These are phyloP conservation scores for Coptotermes formosanus DNA, from an alignment of 1,140 invertebrate genomes.

Conservation along the genomic window DNA sequence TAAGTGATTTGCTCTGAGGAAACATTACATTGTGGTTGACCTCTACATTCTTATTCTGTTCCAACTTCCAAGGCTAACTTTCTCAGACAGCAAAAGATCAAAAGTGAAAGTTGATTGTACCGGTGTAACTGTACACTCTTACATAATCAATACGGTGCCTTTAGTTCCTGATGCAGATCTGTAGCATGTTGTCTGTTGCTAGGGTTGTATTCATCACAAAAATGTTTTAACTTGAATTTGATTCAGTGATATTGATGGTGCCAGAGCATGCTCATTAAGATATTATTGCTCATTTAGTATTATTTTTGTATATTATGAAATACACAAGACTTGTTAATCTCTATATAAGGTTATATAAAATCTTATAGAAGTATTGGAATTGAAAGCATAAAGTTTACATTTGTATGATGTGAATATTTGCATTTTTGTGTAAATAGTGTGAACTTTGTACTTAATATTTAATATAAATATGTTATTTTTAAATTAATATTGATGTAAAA, in stretches of 20 bases:
- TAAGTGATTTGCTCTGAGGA: neutral
- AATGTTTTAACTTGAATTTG: neutral
- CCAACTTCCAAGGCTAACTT: constrained; percentile 20
- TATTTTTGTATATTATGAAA: neutral
- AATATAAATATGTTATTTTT: neutral
- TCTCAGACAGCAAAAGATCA: constrained; percentile 6
- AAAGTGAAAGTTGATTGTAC: constrained; percentile 27
- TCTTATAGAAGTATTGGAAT: neutral
- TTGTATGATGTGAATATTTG: neutral
- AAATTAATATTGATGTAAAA: neutral
- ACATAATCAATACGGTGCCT: neutral
- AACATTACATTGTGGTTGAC: neutral
- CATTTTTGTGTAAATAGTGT: neutral
- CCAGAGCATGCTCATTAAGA: neutral
- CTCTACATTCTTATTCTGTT: constrained; percentile 13
- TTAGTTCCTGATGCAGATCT: neutral
- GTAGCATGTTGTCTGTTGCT: neutral
- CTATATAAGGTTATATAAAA: neutral
- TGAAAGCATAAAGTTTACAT: neutral
- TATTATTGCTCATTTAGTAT: neutral
- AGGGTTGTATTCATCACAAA: neutral
- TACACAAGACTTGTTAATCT: neutral
- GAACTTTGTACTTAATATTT: neutral
- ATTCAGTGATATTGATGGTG: neutral
- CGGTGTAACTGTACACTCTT: neutral